Evolutionary conservation across 2,888 invertebrate genomes (phyloP).

Genomic region (Drosophila mulleri): DNA sequence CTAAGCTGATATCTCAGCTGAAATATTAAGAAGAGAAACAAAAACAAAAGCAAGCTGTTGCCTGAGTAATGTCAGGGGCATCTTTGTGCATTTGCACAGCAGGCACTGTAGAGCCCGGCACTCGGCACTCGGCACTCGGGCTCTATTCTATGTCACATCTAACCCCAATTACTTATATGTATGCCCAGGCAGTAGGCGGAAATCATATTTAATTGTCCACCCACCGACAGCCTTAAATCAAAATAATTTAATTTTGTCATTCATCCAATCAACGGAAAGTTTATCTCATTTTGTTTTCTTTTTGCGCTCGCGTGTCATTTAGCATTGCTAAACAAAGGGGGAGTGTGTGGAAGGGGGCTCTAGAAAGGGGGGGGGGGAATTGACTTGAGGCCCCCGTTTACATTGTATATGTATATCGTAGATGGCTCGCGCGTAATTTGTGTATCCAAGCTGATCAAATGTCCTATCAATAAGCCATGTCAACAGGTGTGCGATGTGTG

Average conservation of each 20-base stretch:
- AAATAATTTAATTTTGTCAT: constrained; percentile 79
- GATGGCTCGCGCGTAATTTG: constrained; percentile 29
- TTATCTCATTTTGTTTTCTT: constrained; percentile 41
- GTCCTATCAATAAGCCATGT: constrained; percentile 37
- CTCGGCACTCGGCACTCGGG: background rate
- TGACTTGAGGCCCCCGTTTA: constrained; percentile 43
- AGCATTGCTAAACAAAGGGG: constrained; percentile 15
- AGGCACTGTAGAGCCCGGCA: constrained; percentile 1
- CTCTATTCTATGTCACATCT: constrained; percentile 25
- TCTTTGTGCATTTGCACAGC: constrained; percentile 24
- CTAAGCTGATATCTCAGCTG: background rate
- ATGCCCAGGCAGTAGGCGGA: constrained; percentile 59
- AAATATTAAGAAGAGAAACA: background rate
- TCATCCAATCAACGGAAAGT: constrained; percentile 74
- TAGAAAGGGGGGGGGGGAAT: background rate
- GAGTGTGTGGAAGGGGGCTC: too few species aligned
- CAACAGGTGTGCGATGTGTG: constrained; percentile 19
- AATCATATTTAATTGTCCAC: constrained; percentile 80
- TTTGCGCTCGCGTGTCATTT: constrained; percentile 53
- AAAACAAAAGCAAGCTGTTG: constrained; percentile 11
- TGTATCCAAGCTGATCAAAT: constrained; percentile 50
- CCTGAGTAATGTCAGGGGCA: constrained; percentile 59
- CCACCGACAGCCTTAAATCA: constrained; percentile 76
- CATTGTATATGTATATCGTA: constrained; percentile 27
- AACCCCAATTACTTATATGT: constrained; percentile 61